A percentile compares a stretch with the other conserved stretches of the same genome.
Evolutionary conservation across 1,140 invertebrate genomes (phyloP).

Genomic region (Brachionus paranguensis): DNA sequence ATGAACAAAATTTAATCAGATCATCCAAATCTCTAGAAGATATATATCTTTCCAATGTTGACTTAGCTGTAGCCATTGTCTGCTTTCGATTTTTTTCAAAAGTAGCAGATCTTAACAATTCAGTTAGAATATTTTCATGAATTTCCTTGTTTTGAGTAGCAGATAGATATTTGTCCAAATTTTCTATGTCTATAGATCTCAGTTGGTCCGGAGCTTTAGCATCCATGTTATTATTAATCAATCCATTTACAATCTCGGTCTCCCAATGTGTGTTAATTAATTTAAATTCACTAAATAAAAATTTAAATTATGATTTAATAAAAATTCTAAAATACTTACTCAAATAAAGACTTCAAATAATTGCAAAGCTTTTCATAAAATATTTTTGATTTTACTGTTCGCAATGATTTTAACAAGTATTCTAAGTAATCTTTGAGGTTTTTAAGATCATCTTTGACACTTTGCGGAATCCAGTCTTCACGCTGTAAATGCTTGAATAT

Average conservation of each 20-base stretch:
- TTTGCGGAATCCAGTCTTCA: slow-evolving; percentile 28
- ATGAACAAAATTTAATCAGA: not conserved
- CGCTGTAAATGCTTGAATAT: not conserved
- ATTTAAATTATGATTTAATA: not conserved
- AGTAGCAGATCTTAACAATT: not conserved
- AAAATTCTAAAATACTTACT: not conserved
- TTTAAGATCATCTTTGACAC: not conserved
- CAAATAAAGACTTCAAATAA: not conserved
- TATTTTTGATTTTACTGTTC: slow-evolving; percentile 30
- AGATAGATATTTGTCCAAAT: not conserved
- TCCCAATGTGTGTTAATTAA: slow-evolving; percentile 8
- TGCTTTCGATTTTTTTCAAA: not conserved
- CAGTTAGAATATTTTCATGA: not conserved
- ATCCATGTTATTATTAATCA: slow-evolving; percentile 11
- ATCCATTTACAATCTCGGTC: not conserved
- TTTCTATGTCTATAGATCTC: slow-evolving; percentile 7
- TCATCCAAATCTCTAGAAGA: not conserved
- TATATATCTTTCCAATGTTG: not conserved
- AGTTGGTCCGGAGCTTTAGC: not conserved
- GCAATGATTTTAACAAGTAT: slow-evolving; percentile 15
- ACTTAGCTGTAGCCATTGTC: not conserved
- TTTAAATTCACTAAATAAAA: slow-evolving; percentile 14
- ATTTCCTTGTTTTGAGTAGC: not conserved
- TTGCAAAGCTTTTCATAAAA: slow-evolving; percentile 36
- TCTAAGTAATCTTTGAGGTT: not conserved